phyloP scores from a whole-genome alignment of 2,888 invertebrate species.

The Nineta flava region DNA sequence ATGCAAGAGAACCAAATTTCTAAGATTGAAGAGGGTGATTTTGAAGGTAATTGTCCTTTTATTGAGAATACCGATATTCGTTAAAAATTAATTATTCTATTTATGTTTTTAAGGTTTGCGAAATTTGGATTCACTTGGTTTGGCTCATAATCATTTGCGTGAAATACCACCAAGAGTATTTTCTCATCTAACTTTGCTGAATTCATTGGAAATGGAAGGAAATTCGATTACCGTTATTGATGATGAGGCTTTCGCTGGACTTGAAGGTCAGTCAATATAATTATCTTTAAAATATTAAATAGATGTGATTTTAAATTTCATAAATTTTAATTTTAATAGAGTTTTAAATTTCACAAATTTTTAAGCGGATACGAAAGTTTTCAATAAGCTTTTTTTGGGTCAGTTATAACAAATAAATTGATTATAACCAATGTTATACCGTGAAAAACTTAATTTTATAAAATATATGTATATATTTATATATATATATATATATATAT shows the following conservation, averaged over 20 bases:
- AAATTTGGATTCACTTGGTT: slow-evolving; percentile 65
- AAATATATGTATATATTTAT: no score
- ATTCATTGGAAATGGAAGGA: slow-evolving; percentile 77
- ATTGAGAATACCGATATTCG: background rate
- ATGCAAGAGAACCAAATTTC: slow-evolving; percentile 75
- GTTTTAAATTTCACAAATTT: no score
- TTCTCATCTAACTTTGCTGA: slow-evolving; percentile 61
- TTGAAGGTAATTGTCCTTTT: slow-evolving; percentile 48
- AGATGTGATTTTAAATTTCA: no score
- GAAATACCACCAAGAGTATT: slow-evolving; percentile 70
- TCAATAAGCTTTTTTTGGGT: no score
- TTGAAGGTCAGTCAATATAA: slow-evolving; percentile 62
- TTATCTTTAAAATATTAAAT: no score
- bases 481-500: no score
- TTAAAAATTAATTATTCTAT: no score
- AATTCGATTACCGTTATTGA: slow-evolving; percentile 69
- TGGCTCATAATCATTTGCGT: slow-evolving; percentile 71
- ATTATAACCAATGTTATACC: no score
- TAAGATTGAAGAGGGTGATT: slow-evolving; percentile 65
- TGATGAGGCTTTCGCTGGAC: slow-evolving; percentile 69
- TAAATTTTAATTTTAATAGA: no score
- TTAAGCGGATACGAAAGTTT: no score
- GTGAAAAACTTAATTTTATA: no score
- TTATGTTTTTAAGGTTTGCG: slow-evolving; percentile 42
- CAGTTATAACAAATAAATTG: no score